Percentiles rank a stretch among this genome's conserved stretches.
These are phyloP conservation scores for Epinotia nisella DNA, from an alignment of 2,888 invertebrate species.

Conservation along the genomic window DNA sequence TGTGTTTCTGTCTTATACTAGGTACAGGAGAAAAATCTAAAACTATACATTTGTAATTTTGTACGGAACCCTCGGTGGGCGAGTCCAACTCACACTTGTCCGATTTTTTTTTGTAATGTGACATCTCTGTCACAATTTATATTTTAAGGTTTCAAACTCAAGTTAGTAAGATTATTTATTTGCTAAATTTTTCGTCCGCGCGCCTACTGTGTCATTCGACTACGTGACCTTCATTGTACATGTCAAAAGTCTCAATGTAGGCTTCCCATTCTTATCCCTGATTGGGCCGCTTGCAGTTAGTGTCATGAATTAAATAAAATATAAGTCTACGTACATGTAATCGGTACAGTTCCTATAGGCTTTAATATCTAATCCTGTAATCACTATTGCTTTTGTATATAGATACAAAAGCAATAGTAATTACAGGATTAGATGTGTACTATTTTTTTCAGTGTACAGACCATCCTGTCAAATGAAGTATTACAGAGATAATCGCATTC, in stretches of 20 bases:
- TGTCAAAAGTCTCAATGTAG: neutral
- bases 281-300: neutral
- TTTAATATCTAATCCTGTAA: too few relatives aligned
- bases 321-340: too few relatives aligned
- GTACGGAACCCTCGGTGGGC: too few relatives aligned
- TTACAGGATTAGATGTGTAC: neutral
- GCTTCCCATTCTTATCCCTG: neutral
- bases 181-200: neutral
- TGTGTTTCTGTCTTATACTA: too few relatives aligned
- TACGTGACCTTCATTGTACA: neutral
- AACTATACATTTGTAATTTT: too few relatives aligned
- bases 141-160: neutral
- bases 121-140: neutral
- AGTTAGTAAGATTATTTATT: neutral
- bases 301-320: too few relatives aligned
- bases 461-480: neutral
- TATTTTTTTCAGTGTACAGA: neutral
- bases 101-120: too few relatives aligned
- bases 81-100: too few relatives aligned
- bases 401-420: too few relatives aligned
- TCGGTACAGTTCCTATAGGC: too few relatives aligned
- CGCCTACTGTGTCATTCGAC: neutral
- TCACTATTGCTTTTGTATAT: too few relatives aligned
- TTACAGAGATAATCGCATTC: slow-evolving; percentile 1
- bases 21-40: too few relatives aligned